Evolutionary conservation across 2,797 vertebrate genomes (phyloP).

Genomic region (Onychomys torridus): DNA sequence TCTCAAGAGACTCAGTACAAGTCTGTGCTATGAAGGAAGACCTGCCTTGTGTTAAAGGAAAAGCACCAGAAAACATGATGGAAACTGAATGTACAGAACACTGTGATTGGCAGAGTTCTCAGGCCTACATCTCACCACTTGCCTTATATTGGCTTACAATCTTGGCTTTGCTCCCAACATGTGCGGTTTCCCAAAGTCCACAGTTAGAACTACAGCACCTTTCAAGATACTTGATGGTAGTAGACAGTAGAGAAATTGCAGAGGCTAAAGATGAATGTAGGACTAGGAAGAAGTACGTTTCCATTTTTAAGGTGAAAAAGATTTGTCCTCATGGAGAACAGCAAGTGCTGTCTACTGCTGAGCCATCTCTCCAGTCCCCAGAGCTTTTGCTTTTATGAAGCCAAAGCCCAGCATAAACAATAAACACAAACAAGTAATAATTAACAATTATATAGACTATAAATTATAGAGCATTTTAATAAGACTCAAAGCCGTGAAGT

Average conservation of each 20-base stretch:
- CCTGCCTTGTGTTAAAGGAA: neutral
- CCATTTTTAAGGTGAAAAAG: neutral
- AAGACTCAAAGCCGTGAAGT: neutral
- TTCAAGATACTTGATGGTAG: constrained; percentile 11
- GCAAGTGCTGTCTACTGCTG: neutral
- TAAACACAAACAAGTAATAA: neutral
- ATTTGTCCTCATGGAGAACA: neutral
- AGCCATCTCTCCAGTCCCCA: neutral
- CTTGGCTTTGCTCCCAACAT: neutral
- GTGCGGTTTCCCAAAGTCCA: neutral
- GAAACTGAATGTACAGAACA: neutral
- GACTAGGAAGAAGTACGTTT: neutral
- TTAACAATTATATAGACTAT: neutral
- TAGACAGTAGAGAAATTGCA: neutral
- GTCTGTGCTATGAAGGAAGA: neutral
- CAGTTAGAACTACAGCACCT: neutral
- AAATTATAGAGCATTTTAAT: neutral
- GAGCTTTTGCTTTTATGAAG: neutral
- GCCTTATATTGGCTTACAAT: neutral
- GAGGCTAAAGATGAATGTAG: neutral
- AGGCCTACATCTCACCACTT: neutral
- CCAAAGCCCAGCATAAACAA: neutral
- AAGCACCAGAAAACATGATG: neutral
- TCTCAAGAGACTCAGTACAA: neutral
- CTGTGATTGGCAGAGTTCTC: neutral